Evolutionary conservation across 1,140 invertebrate genomes (phyloP).

Genomic region (Cydia amplana): DNA sequence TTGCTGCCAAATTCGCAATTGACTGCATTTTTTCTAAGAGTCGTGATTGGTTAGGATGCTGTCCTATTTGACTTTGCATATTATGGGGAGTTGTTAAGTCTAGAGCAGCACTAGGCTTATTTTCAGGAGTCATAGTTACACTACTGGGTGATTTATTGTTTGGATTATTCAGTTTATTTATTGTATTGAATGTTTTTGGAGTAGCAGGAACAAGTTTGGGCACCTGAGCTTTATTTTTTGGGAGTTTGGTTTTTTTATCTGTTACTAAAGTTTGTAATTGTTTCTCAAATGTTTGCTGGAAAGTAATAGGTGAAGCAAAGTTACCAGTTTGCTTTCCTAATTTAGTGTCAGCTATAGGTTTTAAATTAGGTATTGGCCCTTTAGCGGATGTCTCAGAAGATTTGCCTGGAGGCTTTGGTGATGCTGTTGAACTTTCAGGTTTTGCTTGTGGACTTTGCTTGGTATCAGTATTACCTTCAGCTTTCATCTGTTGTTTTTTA

Average conservation of each 20-base stretch:
- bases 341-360: conserved; percentile 77
- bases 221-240: conserved; percentile 73
- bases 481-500: conserved; percentile 56
- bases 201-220: conserved; percentile 72
- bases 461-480: conserved; percentile 47
- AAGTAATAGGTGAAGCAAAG: conserved; percentile 70
- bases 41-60: conserved; percentile 65
- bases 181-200: conserved; percentile 64
- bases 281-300: conserved; percentile 78
- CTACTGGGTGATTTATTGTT: conserved; percentile 44
- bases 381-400: conserved; percentile 66
- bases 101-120: conserved; percentile 66
- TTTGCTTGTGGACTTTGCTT: conserved; percentile 52
- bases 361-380: conserved; percentile 77
- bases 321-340: conserved; percentile 65
- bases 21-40: conserved; percentile 78
- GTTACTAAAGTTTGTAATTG: conserved; percentile 67
- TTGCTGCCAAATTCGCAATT: conserved; percentile 76
- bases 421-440: conserved; percentile 46
- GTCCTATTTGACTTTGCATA: conserved; percentile 69
- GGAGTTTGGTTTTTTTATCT: conserved; percentile 73
- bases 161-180: conserved; percentile 46
- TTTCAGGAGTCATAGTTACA: conserved; percentile 46
- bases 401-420: conserved; percentile 53
- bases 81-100: conserved; percentile 76